A percentile compares a stretch with the other conserved stretches of the same genome.
Conservation (phyloP, 2,797 vertebrate species). For the Falco concolor region DNA sequence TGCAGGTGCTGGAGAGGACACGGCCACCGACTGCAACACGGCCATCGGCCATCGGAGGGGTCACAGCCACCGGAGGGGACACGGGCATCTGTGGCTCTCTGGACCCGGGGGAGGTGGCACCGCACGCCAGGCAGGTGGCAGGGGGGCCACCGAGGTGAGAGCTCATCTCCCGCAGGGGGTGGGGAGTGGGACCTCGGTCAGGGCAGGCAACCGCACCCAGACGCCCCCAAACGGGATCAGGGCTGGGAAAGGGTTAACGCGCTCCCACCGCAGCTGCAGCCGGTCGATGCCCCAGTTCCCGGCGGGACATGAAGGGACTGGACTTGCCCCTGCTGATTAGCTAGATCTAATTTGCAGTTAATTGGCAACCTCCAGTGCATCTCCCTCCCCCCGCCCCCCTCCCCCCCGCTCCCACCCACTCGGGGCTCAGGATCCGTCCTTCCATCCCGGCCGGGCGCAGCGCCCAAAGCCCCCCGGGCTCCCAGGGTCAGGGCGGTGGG, state of each 20-base stretch:
- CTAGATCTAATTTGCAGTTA: neutral
- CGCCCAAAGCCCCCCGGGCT: neutral
- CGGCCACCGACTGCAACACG: neutral
- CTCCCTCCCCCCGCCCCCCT: neutral
- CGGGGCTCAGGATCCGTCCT: neutral
- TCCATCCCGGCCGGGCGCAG: neutral
- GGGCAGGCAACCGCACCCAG: rapidly evolving
- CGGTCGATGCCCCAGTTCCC: neutral
- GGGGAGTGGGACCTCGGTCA: neutral
- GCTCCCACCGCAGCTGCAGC: neutral
- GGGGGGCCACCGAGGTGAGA: neutral
- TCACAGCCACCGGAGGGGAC: rapidly evolving
- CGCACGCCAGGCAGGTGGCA: neutral
- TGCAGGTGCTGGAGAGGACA: neutral
- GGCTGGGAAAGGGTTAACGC: neutral
- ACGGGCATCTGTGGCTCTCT: neutral
- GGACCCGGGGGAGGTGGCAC: neutral
- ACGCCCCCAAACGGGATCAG: rapidly evolving
- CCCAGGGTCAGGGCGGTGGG: neutral
- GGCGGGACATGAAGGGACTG: neutral
- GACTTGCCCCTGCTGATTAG: neutral
- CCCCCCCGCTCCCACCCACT: neutral
- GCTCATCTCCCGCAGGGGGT: neutral
- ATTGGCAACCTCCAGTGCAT: neutral
- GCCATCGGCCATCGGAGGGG: neutral